These are phyloP conservation scores for Triplophysa siluroides DNA, from an alignment of 2,113 vertebrate species.

Conservation along the genomic window DNA sequence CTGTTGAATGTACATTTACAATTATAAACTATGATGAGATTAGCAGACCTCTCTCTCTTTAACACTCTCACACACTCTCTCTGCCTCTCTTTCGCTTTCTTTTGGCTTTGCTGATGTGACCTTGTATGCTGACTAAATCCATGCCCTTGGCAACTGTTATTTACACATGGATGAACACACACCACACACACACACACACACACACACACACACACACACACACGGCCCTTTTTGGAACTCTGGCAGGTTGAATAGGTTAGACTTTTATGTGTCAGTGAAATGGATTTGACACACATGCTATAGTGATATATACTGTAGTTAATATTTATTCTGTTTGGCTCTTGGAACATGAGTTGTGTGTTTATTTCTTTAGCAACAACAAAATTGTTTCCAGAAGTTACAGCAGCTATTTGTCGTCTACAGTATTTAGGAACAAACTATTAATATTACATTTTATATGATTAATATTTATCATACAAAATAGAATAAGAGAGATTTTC, in stretches of 20 bases:
- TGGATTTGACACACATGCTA: not conserved
- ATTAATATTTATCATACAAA: too few species aligned
- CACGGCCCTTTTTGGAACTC: slow-evolving; percentile 13
- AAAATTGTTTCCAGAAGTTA: too few species aligned
- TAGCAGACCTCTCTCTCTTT: not conserved
- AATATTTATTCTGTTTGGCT: too few species aligned
- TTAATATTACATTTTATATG: too few species aligned
- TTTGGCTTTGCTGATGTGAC: slow-evolving; percentile 30
- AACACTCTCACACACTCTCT: not conserved
- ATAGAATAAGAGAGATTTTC: too few species aligned
- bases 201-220: slow-evolving; percentile 26
- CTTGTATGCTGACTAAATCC: slow-evolving; percentile 56
- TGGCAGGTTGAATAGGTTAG: slow-evolving; percentile 9
- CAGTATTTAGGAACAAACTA: too few species aligned
- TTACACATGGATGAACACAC: slow-evolving; percentile 49
- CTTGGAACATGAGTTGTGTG: too few species aligned
- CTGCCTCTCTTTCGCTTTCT: not conserved
- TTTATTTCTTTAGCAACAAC: too few species aligned
- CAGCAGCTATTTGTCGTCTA: too few species aligned
- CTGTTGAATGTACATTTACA: slow-evolving; percentile 36
- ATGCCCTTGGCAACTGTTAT: slow-evolving; percentile 53
- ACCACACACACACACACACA: slow-evolving; percentile 32
- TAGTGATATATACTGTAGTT: not conserved
- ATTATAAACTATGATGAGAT: slow-evolving; percentile 29
- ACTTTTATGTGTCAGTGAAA: not conserved